Evolutionary conservation across 2,888 invertebrate genomes (phyloP), one percentile per base, ranked within the genome.

Genomic region (Frankliniella intonsa): DNA sequence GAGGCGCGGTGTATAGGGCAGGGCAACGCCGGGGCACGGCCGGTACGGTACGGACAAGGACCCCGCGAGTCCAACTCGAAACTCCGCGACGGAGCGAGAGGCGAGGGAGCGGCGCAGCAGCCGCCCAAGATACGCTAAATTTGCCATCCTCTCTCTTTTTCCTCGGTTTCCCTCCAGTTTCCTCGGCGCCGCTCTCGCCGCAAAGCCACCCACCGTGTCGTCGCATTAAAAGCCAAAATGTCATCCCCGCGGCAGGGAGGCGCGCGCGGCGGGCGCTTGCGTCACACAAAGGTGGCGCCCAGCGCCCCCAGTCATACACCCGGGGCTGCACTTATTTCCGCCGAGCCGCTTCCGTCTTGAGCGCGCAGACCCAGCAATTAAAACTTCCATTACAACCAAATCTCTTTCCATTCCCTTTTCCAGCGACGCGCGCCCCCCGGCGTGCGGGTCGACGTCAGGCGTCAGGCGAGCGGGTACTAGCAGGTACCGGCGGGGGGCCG

Each of bases 301-400:
- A 19, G 55, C 25, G 10, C 22, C 25, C 25, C 22, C 69, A 9
- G 69, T 55, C 55, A 55, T 55, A 55, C 22, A 9, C 22, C 69
- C 22, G 3, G 69, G 9, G 22, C 25, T 9, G 69, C 69, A 76
- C 69, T 76, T 76, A 76, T 76, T 76, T 76, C 69, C 69, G 69
- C 25, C 69, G 25, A 22, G 69, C 9, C 69, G 69, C n/a, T n/a
- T 22, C 22, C 22, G 69, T 12, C 69, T 7, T n/a, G 14, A 7
- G 62, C 62, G 19, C 62, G 69, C 69, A 76, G 25, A 76, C 69
- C 69, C 69, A 76, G 69, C 69, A 76, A 76, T 76, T 76, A 76
- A 76, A 76, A 76, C 69, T 76, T 76, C 69, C 69, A 76, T 76
- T 76, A 76, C 69, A 76, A 25, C 69, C 22, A 76, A 76, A 76